Evolutionary conservation across 2,888 invertebrate genomes (phyloP), one percentile per base, ranked within the genome.

Genomic region (Atrina japonica): DNA sequence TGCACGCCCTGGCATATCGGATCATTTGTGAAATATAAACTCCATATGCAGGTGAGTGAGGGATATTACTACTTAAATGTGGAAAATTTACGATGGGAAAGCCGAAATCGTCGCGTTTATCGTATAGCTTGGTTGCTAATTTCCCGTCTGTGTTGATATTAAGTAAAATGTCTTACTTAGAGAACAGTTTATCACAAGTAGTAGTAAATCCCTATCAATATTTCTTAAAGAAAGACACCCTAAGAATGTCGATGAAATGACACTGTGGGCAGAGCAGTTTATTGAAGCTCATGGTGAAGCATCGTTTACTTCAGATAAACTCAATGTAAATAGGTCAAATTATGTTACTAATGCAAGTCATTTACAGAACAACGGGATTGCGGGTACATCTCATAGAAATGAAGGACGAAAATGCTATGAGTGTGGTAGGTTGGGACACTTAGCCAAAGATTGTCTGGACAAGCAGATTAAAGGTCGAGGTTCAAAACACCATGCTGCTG

Each of bases 181-280:
- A 27, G 69, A 68, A 47, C 56, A 69, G 50, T 69, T 69, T 25
- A 40, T 69, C 21, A 43, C 43, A 18, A 52, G 53, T 27, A 49
- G 55, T 27, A 41, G 27, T 18, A 47, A 49, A 21, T 21, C 21
- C 27, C 58, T 69, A 23, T 29, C 30, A 21, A 35, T 63, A 14
- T 69, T 63, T 43, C 35, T 70, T 1, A 60, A 66, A 41, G 70
- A 64, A 52, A 49, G 58, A 30, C 56, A 68, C 5, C 56, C 61
- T 2, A 14, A 23, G 11, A 41, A 16, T 2, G 30, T 72, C n/a
- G 14, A 43, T 1, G 49, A 52, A 47, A 72, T 67, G 41, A 25
- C 63, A 40, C n/a, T 23, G 16, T 40, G 56, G 3, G 59, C 60
- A 5, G 73, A 73, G 21, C 50, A 65, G 43, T 73, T 64, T 61